Percentiles rank a stretch among this genome's conserved stretches.
Evolutionary conservation across 2,888 invertebrate species (phyloP).

Genomic region (Brachyopa scutellaris): DNA sequence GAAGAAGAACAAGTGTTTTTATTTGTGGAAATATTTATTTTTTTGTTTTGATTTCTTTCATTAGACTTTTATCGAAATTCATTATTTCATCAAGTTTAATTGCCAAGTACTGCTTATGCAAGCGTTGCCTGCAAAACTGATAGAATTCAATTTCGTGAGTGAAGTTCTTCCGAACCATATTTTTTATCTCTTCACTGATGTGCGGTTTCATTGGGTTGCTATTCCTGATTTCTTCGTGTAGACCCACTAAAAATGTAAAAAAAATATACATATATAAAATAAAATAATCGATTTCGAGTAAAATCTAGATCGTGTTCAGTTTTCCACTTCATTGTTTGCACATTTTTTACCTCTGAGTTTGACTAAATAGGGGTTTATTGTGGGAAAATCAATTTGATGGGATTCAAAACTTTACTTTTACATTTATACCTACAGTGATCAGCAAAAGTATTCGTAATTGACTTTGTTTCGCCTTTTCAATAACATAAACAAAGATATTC

Average conservation of each 20-base stretch:
- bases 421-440: too few species aligned
- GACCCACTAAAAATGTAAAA: conserved; percentile 75
- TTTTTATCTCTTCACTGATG: conserved; percentile 90
- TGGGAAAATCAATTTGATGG: too few species aligned
- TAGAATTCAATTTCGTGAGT: conserved; percentile 96
- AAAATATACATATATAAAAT: neutral
- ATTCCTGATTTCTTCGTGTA: conserved; percentile 85
- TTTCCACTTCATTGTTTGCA: conserved; percentile 23
- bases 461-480: too few species aligned
- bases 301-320: neutral
- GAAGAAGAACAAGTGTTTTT: neutral
- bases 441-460: too few species aligned
- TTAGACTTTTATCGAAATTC: conserved; percentile 42
- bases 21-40: conserved; percentile 1
- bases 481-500: too few species aligned
- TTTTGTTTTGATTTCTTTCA: conserved; percentile 17
- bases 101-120: conserved; percentile 90
- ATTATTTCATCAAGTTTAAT: conserved; percentile 80
- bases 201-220: conserved; percentile 93
- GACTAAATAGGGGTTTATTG: too few species aligned
- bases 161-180: conserved; percentile 92
- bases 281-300: too few species aligned
- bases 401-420: too few species aligned
- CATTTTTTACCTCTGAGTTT: too few species aligned
- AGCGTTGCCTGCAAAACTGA: conserved; percentile 92